Evolutionary conservation across 2,113 vertebrate species (phyloP).

Genomic region (Halichoeres trimaculatus): DNA sequence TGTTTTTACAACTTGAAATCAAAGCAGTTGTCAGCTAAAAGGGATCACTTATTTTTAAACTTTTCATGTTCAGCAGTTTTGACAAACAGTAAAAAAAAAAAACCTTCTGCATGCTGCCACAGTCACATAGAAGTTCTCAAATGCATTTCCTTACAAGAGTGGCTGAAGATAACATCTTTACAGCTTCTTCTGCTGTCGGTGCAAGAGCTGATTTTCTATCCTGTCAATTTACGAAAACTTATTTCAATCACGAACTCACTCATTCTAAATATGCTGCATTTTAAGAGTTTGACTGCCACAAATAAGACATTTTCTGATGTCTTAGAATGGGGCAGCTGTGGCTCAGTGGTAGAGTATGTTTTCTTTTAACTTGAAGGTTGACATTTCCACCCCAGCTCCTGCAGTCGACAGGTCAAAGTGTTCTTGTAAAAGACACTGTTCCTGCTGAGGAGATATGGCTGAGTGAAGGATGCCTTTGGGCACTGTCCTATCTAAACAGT

Average conservation of each 20-base stretch:
- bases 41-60: constrained; percentile 24
- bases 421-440: too few species aligned
- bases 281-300: neutral
- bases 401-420: too few species aligned
- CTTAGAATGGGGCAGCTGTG: too few species aligned
- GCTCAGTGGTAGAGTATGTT: too few species aligned
- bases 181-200: neutral
- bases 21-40: constrained; percentile 32
- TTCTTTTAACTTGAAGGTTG: too few species aligned
- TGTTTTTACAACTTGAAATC: constrained; percentile 33
- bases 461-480: too few species aligned
- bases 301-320: neutral
- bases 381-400: too few species aligned
- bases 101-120: constrained; percentile 15
- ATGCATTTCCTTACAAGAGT: constrained; percentile 10
- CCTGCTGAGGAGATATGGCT: too few species aligned
- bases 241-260: neutral
- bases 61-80: constrained; percentile 12
- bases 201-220: neutral
- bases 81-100: constrained; percentile 28
- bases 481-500: too few species aligned
- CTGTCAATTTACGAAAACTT: neutral
- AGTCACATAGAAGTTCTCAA: constrained; percentile 5
- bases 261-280: neutral
- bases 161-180: neutral